These are phyloP conservation scores for Geotrypetes seraphini DNA, from an alignment of 2,797 vertebrate genomes.

Conservation along the genomic window DNA sequence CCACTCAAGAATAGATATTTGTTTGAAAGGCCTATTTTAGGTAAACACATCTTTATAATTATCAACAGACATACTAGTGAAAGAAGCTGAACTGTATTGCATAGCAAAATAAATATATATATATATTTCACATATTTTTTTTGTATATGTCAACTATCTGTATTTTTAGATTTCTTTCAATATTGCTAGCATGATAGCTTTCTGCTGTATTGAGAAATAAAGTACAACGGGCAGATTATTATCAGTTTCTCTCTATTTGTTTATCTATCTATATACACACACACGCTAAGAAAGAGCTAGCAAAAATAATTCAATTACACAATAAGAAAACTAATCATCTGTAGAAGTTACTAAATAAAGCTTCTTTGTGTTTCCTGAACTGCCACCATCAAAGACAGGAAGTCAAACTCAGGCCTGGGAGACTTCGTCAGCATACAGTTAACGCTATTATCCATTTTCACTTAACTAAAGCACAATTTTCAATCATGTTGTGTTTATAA, in stretches of 20 bases:
- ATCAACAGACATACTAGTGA: not conserved
- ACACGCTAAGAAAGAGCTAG: not conserved
- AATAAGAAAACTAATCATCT: slow-evolving; percentile 27
- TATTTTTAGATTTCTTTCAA: too few species aligned
- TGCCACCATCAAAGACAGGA: slow-evolving; percentile 32
- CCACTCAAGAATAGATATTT: too few species aligned
- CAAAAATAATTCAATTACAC: slow-evolving; percentile 22
- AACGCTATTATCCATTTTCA: slow-evolving; percentile 19
- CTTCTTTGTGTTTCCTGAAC: slow-evolving; percentile 14
- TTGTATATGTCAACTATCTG: too few species aligned
- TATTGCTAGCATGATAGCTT: too few species aligned
- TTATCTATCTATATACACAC: not conserved
- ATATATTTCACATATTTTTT: not conserved
- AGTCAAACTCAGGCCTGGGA: slow-evolving; percentile 17
- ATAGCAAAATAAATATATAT: not conserved
- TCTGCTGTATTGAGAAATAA: too few species aligned
- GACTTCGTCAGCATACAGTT: slow-evolving; percentile 11
- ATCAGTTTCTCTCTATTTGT: not conserved
- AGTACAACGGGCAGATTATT: not conserved
- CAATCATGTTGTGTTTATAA: slow-evolving; percentile 16
- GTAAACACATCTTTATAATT: too few species aligned
- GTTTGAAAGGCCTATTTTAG: too few species aligned
- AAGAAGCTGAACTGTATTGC: not conserved
- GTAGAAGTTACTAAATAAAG: slow-evolving; percentile 19
- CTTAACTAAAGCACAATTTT: slow-evolving; percentile 1